These are phyloP conservation scores for Cerastis leucographa DNA, from an alignment of 2,888 invertebrate species.

Conservation along the genomic window DNA sequence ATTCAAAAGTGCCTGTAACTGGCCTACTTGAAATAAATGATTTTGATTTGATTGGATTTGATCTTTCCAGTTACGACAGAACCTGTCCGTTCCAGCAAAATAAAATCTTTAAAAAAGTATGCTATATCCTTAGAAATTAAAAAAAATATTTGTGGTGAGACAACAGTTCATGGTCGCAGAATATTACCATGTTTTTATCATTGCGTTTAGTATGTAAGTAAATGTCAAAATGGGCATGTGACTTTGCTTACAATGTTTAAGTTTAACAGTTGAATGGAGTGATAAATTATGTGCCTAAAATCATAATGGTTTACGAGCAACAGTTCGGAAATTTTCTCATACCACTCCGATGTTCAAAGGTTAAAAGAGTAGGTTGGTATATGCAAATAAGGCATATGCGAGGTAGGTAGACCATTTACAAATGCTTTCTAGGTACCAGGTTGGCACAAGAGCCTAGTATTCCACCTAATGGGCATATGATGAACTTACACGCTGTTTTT, in stretches of 20 bases:
- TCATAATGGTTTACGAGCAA: background rate
- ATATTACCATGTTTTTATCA: background rate
- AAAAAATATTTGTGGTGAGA: background rate
- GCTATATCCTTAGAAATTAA: background rate
- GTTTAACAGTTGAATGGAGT: constrained; percentile 25
- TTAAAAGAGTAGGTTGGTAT: background rate
- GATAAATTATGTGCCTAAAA: constrained; percentile 3
- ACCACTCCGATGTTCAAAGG: background rate
- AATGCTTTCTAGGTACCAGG: background rate
- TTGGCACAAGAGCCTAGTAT: background rate
- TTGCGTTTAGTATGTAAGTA: background rate
- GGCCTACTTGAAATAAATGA: too few relatives aligned
- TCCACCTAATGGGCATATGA: background rate
- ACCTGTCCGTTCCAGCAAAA: background rate
- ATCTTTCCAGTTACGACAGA: too few relatives aligned
- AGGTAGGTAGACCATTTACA: background rate
- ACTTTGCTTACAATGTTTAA: constrained; percentile 8
- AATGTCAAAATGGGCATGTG: constrained; percentile 8
- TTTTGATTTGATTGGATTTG: too few relatives aligned
- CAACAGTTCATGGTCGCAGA: background rate
- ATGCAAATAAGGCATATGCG: background rate
- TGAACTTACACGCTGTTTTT: background rate
- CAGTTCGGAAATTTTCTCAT: background rate
- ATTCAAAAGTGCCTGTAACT: too few relatives aligned
- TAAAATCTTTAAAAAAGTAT: background rate